A percentile compares a stretch with the other conserved stretches of the same genome.
Conservation (phyloP, 2,113 vertebrate species). For the Pagrus major region DNA sequence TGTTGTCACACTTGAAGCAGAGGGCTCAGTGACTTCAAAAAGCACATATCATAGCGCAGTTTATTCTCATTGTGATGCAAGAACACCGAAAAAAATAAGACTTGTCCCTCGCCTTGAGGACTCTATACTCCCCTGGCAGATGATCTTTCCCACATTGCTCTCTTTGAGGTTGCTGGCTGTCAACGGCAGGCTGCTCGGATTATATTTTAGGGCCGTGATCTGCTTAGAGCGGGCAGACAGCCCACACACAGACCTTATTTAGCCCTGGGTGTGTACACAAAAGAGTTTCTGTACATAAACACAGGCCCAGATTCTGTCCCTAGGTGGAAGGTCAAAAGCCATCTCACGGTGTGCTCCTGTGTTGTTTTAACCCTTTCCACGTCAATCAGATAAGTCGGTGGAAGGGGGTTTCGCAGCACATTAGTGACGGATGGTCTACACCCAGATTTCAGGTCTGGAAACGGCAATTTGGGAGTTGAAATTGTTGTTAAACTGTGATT, state of each 20-base stretch:
- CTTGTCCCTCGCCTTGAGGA: slow-evolving; percentile 51
- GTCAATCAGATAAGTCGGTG: slow-evolving; percentile 40
- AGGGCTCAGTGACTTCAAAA: slow-evolving; percentile 43
- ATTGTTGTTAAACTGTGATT: slow-evolving; percentile 55
- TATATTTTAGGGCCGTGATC: slow-evolving; percentile 69
- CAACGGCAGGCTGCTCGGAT: slow-evolving; percentile 53
- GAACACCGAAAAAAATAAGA: slow-evolving; percentile 32
- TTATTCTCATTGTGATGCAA: slow-evolving; percentile 64
- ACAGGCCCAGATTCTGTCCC: slow-evolving; percentile 52
- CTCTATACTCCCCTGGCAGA: slow-evolving; percentile 53
- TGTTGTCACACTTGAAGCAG: slow-evolving; percentile 16
- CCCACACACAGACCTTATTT: slow-evolving; percentile 74
- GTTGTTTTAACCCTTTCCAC: slow-evolving; percentile 56
- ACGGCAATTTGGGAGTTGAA: slow-evolving; percentile 57
- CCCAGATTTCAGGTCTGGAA: slow-evolving; percentile 44
- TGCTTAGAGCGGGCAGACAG: slow-evolving; percentile 49
- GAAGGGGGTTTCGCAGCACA: slow-evolving; percentile 2
- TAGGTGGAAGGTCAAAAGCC: slow-evolving; percentile 63
- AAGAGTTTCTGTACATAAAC: slow-evolving; percentile 69
- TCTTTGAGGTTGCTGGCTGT: slow-evolving; percentile 72
- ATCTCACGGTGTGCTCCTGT: slow-evolving; percentile 21
- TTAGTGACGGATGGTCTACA: slow-evolving; percentile 40
- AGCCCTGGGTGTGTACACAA: slow-evolving; percentile 62
- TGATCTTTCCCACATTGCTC: slow-evolving; percentile 68
- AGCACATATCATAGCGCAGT: slow-evolving; percentile 40